Evolutionary conservation across 2,797 vertebrate species (phyloP).

Genomic region (Rhabdophis nuchalis): DNA sequence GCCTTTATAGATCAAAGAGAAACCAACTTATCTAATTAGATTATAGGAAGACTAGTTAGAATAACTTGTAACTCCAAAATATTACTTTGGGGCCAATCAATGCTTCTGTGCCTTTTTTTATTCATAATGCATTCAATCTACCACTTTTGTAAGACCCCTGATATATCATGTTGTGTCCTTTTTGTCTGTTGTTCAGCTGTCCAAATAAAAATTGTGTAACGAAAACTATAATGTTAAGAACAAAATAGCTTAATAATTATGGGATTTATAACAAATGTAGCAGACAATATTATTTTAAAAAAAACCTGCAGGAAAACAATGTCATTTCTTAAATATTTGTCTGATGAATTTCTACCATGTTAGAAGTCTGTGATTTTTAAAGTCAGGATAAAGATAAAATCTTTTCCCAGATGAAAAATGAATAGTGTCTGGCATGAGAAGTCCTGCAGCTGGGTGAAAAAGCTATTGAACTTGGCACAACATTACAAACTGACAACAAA

Average conservation of each 20-base stretch:
- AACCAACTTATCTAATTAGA: neutral
- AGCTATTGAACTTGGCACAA: constrained; percentile 59
- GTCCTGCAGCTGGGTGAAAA: constrained; percentile 54
- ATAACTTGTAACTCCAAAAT: neutral
- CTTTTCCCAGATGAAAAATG: constrained; percentile 59
- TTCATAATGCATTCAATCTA: neutral
- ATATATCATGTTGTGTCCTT: constrained; percentile 23
- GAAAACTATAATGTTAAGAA: constrained; percentile 51
- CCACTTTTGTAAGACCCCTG: neutral
- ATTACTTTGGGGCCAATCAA: neutral
- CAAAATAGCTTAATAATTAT: constrained; percentile 46
- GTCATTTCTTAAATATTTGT: constrained; percentile 67
- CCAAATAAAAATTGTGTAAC: constrained; percentile 47
- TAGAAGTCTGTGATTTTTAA: constrained; percentile 62
- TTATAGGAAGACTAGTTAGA: neutral
- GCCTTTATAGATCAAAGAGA: neutral
- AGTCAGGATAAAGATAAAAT: constrained; percentile 62
- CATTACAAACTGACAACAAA: constrained; percentile 44
- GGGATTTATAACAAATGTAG: constrained; percentile 62
- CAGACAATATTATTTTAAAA: constrained; percentile 62
- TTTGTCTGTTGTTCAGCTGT: constrained; percentile 37
- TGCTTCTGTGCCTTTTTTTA: neutral
- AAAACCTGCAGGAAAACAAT: constrained; percentile 52
- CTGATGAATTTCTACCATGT: constrained; percentile 69
- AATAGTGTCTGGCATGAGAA: constrained; percentile 57